A percentile compares a stretch with the other conserved stretches of the same genome.
Evolutionary conservation across 2,888 invertebrate genomes (phyloP).

Genomic region (Micropterix aruncella): DNA sequence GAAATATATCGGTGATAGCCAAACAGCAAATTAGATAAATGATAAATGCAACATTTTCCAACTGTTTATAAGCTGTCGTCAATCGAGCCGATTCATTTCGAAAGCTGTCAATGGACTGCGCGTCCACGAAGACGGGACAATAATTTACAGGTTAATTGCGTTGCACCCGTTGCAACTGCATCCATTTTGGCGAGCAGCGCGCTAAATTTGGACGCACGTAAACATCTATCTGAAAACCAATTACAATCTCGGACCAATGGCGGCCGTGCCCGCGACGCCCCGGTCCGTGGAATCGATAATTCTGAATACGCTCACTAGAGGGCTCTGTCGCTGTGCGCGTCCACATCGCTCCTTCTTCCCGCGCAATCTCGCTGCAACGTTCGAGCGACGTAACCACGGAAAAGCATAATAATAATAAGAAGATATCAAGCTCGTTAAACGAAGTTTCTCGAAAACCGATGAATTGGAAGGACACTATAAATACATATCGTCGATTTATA

Average conservation of each 20-base stretch:
- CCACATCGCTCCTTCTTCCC: slow-evolving; percentile 36
- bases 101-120: too few relatives aligned
- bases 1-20: too few relatives aligned
- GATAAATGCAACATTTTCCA: too few relatives aligned
- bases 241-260: slow-evolving; percentile 34
- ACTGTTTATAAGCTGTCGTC: neutral
- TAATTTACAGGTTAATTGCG: neutral
- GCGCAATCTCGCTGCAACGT: slow-evolving; percentile 21
- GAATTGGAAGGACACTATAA: too few relatives aligned
- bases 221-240: slow-evolving; percentile 37
- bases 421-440: too few relatives aligned
- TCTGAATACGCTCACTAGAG: slow-evolving; percentile 39
- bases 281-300: slow-evolving; percentile 35
- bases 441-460: too few relatives aligned
- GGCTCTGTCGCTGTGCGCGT: slow-evolving; percentile 35
- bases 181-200: slow-evolving; percentile 22
- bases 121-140: too few relatives aligned
- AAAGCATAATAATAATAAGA: too few relatives aligned
- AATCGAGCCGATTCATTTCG: too few relatives aligned
- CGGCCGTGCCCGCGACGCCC: slow-evolving; percentile 18
- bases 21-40: too few relatives aligned
- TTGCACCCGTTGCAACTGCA: neutral
- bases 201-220: slow-evolving; percentile 41
- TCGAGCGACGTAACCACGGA: slow-evolving; percentile 1
- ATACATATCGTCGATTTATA: too few relatives aligned